Evolutionary conservation across 64 coral and sea anemone species (phyloP).

Genomic region (Platygyra sinensis): DNA sequence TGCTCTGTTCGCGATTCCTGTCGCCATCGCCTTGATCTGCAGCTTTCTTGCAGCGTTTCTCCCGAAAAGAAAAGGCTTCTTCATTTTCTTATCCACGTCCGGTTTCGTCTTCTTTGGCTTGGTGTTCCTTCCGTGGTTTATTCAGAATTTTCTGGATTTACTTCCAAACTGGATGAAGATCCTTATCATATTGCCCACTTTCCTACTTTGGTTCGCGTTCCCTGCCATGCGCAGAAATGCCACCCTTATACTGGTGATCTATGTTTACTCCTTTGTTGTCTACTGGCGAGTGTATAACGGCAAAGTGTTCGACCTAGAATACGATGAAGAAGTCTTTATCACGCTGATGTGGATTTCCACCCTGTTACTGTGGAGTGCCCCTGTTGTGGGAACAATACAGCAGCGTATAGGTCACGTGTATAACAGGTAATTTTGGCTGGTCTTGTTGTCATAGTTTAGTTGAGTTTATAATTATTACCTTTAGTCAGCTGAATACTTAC

Average conservation of each 20-base stretch:
- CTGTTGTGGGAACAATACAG: conserved; percentile 53
- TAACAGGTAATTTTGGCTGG: conserved; percentile 39
- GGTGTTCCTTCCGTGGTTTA: conserved; percentile 67
- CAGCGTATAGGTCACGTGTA: conserved; percentile 71
- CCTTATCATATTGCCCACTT: conserved; percentile 50
- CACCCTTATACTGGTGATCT: conserved; percentile 51
- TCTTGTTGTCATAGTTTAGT: too few relatives aligned
- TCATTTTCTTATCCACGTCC: conserved; percentile 5
- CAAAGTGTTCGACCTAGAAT: conserved; percentile 7
- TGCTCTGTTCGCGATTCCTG: conserved; percentile 7
- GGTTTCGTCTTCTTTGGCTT: conserved; percentile 26
- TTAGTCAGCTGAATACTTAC: too few relatives aligned
- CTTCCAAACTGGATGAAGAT: conserved; percentile 67
- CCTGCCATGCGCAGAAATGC: conserved; percentile 61
- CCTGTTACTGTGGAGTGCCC: conserved; percentile 46
- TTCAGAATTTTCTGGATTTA: conserved; percentile 49
- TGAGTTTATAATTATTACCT: too few relatives aligned
- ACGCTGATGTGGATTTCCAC: conserved; percentile 24
- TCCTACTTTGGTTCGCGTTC: conserved; percentile 66
- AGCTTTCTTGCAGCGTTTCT: neutral
- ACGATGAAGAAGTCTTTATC: conserved; percentile 20
- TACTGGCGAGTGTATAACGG: conserved; percentile 68
- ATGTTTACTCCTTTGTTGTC: conserved; percentile 54
- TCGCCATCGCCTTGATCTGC: neutral
- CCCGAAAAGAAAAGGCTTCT: conserved; percentile 10